These are phyloP conservation scores for Cryptoblepharus egeriae DNA, from an alignment of 2,797 vertebrate genomes.

Conservation along the genomic window DNA sequence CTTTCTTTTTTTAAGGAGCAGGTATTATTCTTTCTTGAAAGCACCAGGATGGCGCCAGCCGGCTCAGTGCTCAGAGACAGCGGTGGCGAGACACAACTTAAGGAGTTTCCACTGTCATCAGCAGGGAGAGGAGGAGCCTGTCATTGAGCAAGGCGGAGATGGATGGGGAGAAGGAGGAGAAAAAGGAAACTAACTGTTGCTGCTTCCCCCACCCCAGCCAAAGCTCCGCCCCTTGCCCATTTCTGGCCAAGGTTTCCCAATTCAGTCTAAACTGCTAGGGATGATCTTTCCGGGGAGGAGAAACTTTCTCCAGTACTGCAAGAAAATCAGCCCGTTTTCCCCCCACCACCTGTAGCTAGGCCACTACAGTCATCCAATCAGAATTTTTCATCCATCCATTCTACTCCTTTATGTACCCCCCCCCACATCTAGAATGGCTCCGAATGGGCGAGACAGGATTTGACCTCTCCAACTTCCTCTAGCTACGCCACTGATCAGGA, in stretches of 20 bases:
- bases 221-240: constrained; percentile 14
- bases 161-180: constrained; percentile 57
- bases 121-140: constrained; percentile 82
- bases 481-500: no score
- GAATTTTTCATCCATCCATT: no score
- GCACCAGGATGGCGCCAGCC: constrained; percentile 97
- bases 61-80: constrained; percentile 98
- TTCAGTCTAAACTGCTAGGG: no score
- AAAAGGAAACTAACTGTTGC: constrained; percentile 60
- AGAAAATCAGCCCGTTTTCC: no score
- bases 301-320: no score
- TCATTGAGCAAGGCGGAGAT: constrained; percentile 70
- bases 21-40: constrained; percentile 97
- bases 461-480: no score
- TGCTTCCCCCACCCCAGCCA: constrained; percentile 41
- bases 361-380: no score
- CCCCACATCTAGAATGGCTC: no score
- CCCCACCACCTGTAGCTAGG: no score
- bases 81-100: constrained; percentile 99
- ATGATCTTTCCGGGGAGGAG: background rate
- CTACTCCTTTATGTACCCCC: no score
- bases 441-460: no score
- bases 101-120: constrained; percentile 97
- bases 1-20: constrained; percentile 94
- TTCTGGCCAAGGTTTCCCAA: no score